Percentiles rank a stretch among this genome's conserved stretches.
Conservation (phyloP, 2,113 vertebrate species). For the Hippocampus guttulatus region DNA sequence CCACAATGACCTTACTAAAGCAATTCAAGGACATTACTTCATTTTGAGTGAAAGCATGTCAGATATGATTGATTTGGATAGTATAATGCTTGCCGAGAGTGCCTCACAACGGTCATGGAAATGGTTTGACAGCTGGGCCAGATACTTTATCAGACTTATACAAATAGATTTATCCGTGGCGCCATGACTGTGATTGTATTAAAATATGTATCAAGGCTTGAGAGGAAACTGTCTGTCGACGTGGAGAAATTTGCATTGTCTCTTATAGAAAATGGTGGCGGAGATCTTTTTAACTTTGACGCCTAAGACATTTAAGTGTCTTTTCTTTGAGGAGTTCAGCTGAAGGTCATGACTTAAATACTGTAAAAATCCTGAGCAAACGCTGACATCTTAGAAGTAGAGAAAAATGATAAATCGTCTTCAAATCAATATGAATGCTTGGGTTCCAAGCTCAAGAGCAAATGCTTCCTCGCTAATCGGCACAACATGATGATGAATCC, state of each 20-base stretch:
- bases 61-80: constrained; percentile 71
- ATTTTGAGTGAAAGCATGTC: constrained; percentile 67
- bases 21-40: constrained; percentile 61
- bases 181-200: constrained; percentile 57
- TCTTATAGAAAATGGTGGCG: constrained; percentile 7
- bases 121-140: constrained; percentile 70
- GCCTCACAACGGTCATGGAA: constrained; percentile 59
- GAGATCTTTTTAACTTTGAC: constrained; percentile 11
- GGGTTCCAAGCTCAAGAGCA: neutral
- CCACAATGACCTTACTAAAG: constrained; percentile 57
- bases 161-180: constrained; percentile 67
- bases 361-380: constrained; percentile 7
- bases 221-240: constrained; percentile 24
- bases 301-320: constrained; percentile 1
- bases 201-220: constrained; percentile 57
- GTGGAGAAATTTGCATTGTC: constrained; percentile 29
- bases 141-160: constrained; percentile 72
- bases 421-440: constrained; percentile 35
- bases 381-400: constrained; percentile 12
- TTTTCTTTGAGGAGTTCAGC: constrained; percentile 22
- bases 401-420: constrained; percentile 5
- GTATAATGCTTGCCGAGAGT: constrained; percentile 56
- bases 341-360: constrained; percentile 12
- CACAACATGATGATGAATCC: neutral
- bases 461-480: neutral